phyloP scores from a whole-genome alignment of 2,888 invertebrate species.

The Drosophila dives region DNA sequence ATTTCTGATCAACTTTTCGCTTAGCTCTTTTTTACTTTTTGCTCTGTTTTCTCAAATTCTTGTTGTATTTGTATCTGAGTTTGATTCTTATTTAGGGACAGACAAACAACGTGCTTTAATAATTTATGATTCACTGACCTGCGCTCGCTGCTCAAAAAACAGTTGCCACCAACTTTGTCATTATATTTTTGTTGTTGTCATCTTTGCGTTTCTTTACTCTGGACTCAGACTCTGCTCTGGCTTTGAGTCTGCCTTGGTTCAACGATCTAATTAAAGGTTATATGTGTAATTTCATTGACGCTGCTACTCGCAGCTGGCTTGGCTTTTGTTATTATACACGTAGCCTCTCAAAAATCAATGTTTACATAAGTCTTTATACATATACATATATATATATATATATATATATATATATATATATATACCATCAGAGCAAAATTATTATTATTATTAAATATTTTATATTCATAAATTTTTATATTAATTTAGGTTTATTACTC shows the following conservation, averaged over 20 bases:
- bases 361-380: neutral
- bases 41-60: conserved; percentile 29
- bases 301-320: conserved; percentile 15
- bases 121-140: conserved; percentile 73
- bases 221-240: conserved; percentile 17
- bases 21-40: conserved; percentile 25
- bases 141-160: conserved; percentile 20
- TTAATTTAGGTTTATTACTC: neutral
- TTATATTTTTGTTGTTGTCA: neutral
- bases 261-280: conserved; percentile 83
- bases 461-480: neutral
- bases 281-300: conserved; percentile 57
- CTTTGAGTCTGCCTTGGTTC: conserved; percentile 66
- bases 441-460: neutral
- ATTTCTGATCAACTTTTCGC: conserved; percentile 26
- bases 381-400: neutral
- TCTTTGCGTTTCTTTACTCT: conserved; percentile 10
- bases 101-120: conserved; percentile 59
- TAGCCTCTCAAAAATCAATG: neutral
- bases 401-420: neutral
- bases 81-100: conserved; percentile 54
- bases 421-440: neutral
- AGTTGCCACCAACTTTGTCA: conserved; percentile 48
- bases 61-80: conserved; percentile 24
- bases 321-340: conserved; percentile 34